phyloP scores from a whole-genome alignment of 1,140 invertebrate genomes.

The Pachypsylla venusta region DNA sequence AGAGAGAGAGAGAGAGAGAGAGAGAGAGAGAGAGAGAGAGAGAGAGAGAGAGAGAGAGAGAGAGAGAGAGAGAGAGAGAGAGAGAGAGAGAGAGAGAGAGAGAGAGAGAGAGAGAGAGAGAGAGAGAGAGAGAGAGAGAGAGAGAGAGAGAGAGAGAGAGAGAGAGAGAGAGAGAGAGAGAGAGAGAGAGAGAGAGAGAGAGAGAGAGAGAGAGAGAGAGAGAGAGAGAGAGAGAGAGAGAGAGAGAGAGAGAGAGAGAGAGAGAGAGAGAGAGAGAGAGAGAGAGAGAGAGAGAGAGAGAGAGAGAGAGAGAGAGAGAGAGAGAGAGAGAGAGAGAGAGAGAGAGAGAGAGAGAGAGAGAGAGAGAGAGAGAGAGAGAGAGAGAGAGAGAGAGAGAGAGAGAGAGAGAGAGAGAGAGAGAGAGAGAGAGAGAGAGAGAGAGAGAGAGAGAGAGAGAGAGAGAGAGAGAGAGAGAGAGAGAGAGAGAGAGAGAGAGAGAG shows the following conservation, averaged over 20 bases:
- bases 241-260: slow-evolving; percentile 11
- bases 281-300: slow-evolving; percentile 17
- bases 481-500: slow-evolving; percentile 14
- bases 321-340: slow-evolving; percentile 13
- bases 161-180: neutral
- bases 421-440: neutral
- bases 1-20: slow-evolving; percentile 2
- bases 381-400: slow-evolving; percentile 11
- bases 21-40: slow-evolving; percentile 2
- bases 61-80: slow-evolving; percentile 2
- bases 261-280: slow-evolving; percentile 3
- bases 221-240: slow-evolving; percentile 7
- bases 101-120: slow-evolving; percentile 2
- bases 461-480: slow-evolving; percentile 10
- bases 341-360: slow-evolving; percentile 10
- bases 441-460: slow-evolving; percentile 8
- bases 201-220: too few species aligned
- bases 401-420: too few species aligned
- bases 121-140: slow-evolving; percentile 2
- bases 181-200: too few species aligned
- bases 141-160: slow-evolving; percentile 2
- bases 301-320: slow-evolving; percentile 1
- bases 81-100: slow-evolving; percentile 2
- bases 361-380: slow-evolving; percentile 15
- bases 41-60: slow-evolving; percentile 2